Evolutionary conservation across 1,140 invertebrate genomes (phyloP), one percentile per base, ranked within the genome.

Genomic region (Thaumatotibia leucotreta): DNA sequence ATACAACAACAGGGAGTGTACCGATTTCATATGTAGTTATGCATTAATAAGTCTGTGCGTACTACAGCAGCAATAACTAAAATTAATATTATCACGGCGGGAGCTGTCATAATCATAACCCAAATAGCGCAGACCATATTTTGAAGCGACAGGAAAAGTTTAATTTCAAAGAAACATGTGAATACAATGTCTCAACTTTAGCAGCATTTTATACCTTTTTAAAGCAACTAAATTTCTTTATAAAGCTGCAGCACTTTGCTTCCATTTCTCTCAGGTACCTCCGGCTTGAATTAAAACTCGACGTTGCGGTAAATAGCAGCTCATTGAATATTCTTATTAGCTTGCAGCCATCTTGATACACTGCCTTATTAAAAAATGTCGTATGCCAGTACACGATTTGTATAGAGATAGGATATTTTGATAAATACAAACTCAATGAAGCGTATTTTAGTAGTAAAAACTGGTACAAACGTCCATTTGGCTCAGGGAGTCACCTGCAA

Each of bases 271-370:
- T 27, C 52, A 58, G 6, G 23, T 11, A 24, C 4, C 4, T 22
- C 50, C 29, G 1, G 11, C 14, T 58, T n/a, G n/a, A 31, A 11
- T 58, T n/a, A n/a, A n/a, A n/a, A 31, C 11, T 17, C 29, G n/a
- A 24, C 24, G n/a, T 31, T n/a, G 52, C 52, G 52, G 52, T 58
- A 58, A 58, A 58, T 58, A 58, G 50, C 23, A 11, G n/a, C 50
- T 58, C 52, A 58, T 58, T 58, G 27, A 58, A 58, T 58, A 58
- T 58, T 58, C 27, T 58, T 29, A 58, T 31, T 58, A n/a, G n/a
- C n/a, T n/a, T n/a, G n/a, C n/a, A n/a, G n/a, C 52, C 11, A 11
- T 52, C 50, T 29, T 58, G 14, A 58, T 22, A 58, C 17, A 17
- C 39, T 0, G 20, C 17, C 39, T 5, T 45, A 6, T 10, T 5